Evolutionary conservation across 1,140 invertebrate genomes (phyloP).

Genomic region (Philotrypesis tridentata): DNA sequence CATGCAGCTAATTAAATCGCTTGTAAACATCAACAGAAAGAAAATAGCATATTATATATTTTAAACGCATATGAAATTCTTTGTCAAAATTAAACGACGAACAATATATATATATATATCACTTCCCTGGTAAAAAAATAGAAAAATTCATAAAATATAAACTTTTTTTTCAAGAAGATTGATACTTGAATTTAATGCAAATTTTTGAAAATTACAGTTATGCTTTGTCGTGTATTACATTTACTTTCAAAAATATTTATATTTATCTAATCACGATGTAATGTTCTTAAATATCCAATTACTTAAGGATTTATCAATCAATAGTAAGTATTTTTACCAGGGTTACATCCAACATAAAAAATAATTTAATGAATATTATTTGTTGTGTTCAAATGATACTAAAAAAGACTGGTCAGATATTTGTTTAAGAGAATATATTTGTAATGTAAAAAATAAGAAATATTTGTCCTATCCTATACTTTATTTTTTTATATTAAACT

Average conservation of each 20-base stretch:
- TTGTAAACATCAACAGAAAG: not conserved
- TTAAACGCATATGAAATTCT: not conserved
- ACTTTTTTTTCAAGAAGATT: too few species aligned
- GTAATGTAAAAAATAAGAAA: not conserved
- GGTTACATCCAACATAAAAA: too few species aligned
- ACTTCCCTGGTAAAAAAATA: not conserved
- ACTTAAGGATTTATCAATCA: too few species aligned
- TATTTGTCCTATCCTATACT: not conserved
- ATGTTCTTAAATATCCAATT: too few species aligned
- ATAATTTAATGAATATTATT: too few species aligned
- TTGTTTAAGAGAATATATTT: not conserved
- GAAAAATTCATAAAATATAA: too few species aligned
- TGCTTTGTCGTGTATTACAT: too few species aligned
- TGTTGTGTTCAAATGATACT: not conserved
- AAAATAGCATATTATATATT: slow-evolving; percentile 1
- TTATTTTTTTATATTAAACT: not conserved
- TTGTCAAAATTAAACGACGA: not conserved
- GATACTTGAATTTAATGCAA: too few species aligned
- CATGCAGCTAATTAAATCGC: slow-evolving; percentile 20
- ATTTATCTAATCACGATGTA: too few species aligned
- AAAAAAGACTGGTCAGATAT: not conserved
- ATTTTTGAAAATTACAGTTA: too few species aligned
- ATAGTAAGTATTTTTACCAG: too few species aligned
- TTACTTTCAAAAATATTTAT: too few species aligned
- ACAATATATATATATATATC: not conserved